Conservation (phyloP, 2,888 invertebrate genomes). For the Apoda limacodes region DNA sequence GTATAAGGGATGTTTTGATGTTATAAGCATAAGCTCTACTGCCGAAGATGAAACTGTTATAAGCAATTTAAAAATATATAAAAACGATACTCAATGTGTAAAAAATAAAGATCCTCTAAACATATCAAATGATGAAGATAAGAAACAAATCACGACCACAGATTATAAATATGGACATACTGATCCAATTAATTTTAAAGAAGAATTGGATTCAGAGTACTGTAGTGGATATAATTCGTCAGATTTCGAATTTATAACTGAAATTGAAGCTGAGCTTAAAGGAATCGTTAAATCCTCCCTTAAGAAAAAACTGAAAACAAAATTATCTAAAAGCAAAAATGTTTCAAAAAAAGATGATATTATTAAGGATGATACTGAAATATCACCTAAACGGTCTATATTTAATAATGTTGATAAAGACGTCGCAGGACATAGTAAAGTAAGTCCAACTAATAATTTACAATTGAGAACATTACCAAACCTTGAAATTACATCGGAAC, state of each 20-base stretch:
- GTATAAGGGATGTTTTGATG: too few relatives aligned
- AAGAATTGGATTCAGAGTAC: constrained; percentile 16
- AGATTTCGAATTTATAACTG: constrained; percentile 52
- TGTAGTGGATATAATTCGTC: constrained; percentile 39
- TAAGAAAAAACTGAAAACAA: not conserved
- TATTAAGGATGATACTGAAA: too few relatives aligned
- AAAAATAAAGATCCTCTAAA: not conserved
- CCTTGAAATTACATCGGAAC: too few relatives aligned
- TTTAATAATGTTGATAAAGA: too few relatives aligned
- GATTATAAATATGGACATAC: constrained; percentile 3
- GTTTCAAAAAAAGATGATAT: too few relatives aligned
- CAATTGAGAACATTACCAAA: too few relatives aligned
- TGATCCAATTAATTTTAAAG: constrained; percentile 7
- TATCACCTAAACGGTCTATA: too few relatives aligned
- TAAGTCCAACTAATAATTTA: too few relatives aligned
- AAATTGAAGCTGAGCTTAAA: constrained; percentile 33
- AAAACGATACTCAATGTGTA: not conserved
- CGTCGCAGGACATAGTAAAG: too few relatives aligned
- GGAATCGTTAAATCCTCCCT: not conserved
- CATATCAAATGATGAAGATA: not conserved
- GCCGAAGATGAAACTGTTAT: too few relatives aligned
- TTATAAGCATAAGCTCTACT: too few relatives aligned
- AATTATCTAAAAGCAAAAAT: not conserved
- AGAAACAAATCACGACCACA: not conserved
- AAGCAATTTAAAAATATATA: too few relatives aligned